Evolutionary conservation across 64 coral and sea anemone genomes (phyloP), one percentile per base, ranked within the genome.

Genomic region (Porites lutea): DNA sequence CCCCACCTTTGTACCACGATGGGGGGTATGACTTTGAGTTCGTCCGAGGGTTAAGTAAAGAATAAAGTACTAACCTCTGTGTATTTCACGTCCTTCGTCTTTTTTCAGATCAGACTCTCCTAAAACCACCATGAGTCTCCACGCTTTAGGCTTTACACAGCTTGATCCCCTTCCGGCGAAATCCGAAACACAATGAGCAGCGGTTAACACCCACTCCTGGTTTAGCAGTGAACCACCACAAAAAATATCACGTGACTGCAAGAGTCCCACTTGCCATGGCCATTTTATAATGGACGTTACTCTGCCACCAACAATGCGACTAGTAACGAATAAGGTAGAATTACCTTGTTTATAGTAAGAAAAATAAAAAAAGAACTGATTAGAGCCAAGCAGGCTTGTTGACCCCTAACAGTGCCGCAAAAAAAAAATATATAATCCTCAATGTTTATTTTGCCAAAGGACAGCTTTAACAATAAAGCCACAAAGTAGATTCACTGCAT

Each of bases 241-340:
- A 48, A 94, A 89, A 27, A 94, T 94, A 2, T 50, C 48, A 15
- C 18, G 13, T 57, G 54, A 57, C 12, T 49, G 72, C 68, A 89
- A 62, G 58, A 94, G 87, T 67, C 92, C 92, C 59, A 89, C 87
- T 48, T 94, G 92, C 92, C 92, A 94, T 13, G 92, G 92, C 92
- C 92, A 94, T 5, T 94, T 74, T 69, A 74, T 87, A 55, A 88
- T 79, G 3, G 52, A 74, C 11, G 92, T 88, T 52, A 66, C 66
- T 27, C 46, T 94, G 46, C 92, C 92, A 55, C 92, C 92, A 46
- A 94, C 92, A 14, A 94, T 94, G 16, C 92, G 92, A 60, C 87
- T 50, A 3, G 2, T 57, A 57, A 1, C 54, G 4, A 13, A 11
- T 22, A 83, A 51, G 1, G 19, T 67, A 27, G 15, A 53, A 13